phyloP scores from a whole-genome alignment of 1,140 invertebrate species.

The Drosophila asahinai region DNA sequence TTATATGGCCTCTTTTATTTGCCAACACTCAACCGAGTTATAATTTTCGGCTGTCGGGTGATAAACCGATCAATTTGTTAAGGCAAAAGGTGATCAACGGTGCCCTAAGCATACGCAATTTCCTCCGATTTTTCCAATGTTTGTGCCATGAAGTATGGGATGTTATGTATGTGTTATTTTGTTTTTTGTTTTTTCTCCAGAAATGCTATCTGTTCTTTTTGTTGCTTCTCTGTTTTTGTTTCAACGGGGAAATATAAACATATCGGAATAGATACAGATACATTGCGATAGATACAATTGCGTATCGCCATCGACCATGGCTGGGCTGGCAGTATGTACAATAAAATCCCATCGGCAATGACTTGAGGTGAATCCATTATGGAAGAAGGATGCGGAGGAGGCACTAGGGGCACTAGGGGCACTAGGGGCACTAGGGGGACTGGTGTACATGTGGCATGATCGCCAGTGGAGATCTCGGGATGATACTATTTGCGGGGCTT shows the following conservation, averaged over 20 bases:
- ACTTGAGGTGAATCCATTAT: constrained; percentile 56
- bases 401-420: not conserved
- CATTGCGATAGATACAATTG: constrained; percentile 58
- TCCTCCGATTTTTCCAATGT: constrained; percentile 24
- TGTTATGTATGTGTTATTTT: constrained; percentile 49
- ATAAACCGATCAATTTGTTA: constrained; percentile 22
- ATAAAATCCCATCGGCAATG: constrained; percentile 73
- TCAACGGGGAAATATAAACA: constrained; percentile 51
- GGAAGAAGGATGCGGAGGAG: constrained; percentile 2
- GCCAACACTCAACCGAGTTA: constrained; percentile 22
- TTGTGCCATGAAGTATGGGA: constrained; percentile 56
- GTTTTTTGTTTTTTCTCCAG: constrained; percentile 33
- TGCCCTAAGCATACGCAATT: constrained; percentile 29
- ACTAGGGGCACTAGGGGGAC: not conserved
- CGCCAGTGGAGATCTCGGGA: constrained; percentile 10
- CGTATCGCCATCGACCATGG: constrained; percentile 46
- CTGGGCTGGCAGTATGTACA: constrained; percentile 50
- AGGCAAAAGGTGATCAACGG: constrained; percentile 3
- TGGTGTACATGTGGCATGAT: constrained; percentile 19
- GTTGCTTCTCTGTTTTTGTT: constrained; percentile 19
- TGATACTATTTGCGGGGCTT: constrained; percentile 57
- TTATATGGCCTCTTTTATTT: constrained; percentile 19
- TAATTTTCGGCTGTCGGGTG: constrained; percentile 18
- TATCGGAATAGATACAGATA: constrained; percentile 48
- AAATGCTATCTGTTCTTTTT: constrained; percentile 44